phyloP scores from a whole-genome alignment of 2,113 vertebrate species.

The Acrocephalus kingi region DNA sequence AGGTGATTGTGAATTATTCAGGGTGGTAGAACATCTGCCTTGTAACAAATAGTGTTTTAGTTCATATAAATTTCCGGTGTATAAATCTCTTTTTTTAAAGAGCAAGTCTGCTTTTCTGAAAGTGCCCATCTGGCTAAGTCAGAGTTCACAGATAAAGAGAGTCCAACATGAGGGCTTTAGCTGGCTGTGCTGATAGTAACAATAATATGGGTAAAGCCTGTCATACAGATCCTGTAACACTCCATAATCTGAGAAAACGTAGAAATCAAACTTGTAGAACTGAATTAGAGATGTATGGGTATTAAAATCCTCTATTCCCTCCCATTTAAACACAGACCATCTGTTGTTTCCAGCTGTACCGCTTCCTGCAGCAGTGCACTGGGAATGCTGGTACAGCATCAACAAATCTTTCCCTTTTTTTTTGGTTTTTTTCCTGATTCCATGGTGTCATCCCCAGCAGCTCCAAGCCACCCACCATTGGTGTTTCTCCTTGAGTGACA shows the following conservation, averaged over 20 bases:
- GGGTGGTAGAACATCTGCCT: neutral
- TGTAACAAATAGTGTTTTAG: conserved; percentile 12
- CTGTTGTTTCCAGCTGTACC: conserved; percentile 80
- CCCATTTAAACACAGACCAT: conserved; percentile 74
- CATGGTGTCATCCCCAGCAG: conserved; percentile 22
- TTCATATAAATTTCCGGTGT: conserved; percentile 3
- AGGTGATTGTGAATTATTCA: neutral
- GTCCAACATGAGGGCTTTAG: conserved; percentile 60
- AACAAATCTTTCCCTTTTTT: neutral
- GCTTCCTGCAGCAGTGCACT: conserved; percentile 62
- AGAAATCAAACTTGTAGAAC: conserved; percentile 73
- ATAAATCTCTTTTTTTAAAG: conserved; percentile 35
- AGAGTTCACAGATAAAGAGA: conserved; percentile 55
- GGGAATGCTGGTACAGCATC: conserved; percentile 35
- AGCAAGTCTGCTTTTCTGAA: conserved; percentile 1
- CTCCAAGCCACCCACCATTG: neutral
- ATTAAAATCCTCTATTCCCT: conserved; percentile 75
- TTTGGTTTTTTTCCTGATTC: neutral
- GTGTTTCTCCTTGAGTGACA: neutral
- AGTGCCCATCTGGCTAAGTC: conserved; percentile 43
- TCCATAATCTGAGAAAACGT: conserved; percentile 70
- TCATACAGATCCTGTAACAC: conserved; percentile 69
- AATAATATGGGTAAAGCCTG: conserved; percentile 60
- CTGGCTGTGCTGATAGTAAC: conserved; percentile 35
- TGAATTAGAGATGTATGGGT: conserved; percentile 74